A percentile compares a stretch with the other conserved stretches of the same genome.
phyloP scores from a whole-genome alignment of 2,888 invertebrate genomes.

The Epirrhoe alternata region DNA sequence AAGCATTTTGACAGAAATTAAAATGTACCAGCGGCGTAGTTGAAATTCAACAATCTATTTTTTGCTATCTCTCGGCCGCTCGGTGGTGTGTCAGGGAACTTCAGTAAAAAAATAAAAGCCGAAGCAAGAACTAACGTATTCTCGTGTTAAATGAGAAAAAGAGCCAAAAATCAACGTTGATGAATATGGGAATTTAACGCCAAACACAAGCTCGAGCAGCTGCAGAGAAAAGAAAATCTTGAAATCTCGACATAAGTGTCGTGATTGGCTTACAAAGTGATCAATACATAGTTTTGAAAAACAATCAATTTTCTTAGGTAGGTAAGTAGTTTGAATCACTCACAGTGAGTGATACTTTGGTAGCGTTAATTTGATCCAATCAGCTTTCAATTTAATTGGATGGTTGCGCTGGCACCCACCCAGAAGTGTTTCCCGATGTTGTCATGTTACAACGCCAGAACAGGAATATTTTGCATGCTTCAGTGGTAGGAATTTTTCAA shows the following conservation, averaged over 20 bases:
- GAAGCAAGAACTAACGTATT: background rate
- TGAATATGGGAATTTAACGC: background rate
- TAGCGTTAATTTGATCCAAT: slow-evolving; percentile 32
- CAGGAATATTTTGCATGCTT: too few relatives aligned
- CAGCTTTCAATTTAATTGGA: slow-evolving; percentile 37
- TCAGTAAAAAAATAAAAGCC: background rate
- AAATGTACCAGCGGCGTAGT: background rate
- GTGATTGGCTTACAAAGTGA: too few relatives aligned
- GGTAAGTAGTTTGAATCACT: background rate
- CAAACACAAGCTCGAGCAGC: too few relatives aligned
- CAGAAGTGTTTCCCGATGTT: slow-evolving; percentile 34
- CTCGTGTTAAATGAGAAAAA: background rate
- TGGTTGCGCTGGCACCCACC: slow-evolving; percentile 28
- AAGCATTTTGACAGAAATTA: background rate
- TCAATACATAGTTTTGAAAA: background rate
- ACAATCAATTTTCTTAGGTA: background rate
- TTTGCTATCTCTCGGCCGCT: background rate
- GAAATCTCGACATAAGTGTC: too few relatives aligned
- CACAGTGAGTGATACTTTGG: slow-evolving; percentile 2
- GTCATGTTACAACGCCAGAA: slow-evolving; percentile 9
- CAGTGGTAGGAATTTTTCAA: too few relatives aligned
- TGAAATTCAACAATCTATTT: slow-evolving; percentile 1
- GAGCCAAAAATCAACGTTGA: background rate
- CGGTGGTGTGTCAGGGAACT: slow-evolving; percentile 1
- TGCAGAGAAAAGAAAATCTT: too few relatives aligned